phyloP scores from a whole-genome alignment of 2,797 vertebrate species.

The Notamacropus eugenii region DNA sequence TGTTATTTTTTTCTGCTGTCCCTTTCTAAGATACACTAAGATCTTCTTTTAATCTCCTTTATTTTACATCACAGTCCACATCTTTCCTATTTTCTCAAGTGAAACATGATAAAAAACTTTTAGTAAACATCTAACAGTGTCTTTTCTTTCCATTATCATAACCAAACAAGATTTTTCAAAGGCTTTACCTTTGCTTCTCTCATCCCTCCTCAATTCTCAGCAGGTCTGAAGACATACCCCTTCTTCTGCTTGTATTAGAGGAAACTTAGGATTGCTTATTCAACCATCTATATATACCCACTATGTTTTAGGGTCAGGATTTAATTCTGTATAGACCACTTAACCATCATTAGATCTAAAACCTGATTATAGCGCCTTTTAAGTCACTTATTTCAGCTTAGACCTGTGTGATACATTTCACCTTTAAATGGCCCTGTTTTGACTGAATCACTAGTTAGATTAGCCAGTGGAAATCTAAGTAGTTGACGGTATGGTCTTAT shows the following conservation, averaged over 20 bases:
- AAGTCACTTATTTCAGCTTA: background rate
- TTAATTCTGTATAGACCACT: background rate
- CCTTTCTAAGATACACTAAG: background rate
- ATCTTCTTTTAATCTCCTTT: background rate
- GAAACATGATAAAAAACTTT: background rate
- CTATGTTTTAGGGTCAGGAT: background rate
- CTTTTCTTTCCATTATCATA: background rate
- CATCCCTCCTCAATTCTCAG: background rate
- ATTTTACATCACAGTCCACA: background rate
- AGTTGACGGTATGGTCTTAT: background rate
- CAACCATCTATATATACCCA: background rate
- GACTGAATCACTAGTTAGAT: background rate
- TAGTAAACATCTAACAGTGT: background rate
- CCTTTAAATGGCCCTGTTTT: background rate
- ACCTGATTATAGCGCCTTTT: background rate
- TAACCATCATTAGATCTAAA: background rate
- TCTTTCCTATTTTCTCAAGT: background rate
- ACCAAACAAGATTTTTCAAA: background rate
- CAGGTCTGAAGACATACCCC: background rate
- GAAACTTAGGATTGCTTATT: background rate
- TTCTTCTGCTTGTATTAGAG: background rate
- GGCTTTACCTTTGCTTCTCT: background rate
- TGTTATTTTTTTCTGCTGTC: background rate
- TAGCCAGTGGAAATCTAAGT: background rate
- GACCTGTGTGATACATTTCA: background rate